Base-by-base conservation (phyloP, 2,797 vertebrate species). In the Adelosebastes latens region DNA sequence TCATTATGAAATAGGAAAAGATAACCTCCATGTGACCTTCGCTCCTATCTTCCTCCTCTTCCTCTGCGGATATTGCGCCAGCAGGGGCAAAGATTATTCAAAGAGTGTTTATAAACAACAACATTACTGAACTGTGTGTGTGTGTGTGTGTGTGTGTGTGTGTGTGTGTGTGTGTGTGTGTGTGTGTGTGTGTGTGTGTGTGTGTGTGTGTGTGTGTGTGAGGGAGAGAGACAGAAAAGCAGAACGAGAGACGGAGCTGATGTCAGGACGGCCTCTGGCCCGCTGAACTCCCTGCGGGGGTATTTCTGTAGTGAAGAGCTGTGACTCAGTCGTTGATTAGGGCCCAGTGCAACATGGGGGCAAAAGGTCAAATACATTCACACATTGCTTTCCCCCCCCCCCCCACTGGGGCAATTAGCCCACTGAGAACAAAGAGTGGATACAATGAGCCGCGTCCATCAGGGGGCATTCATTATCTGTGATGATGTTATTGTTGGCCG, bases 311-410 rank as follows among this genome's bases (percentile, higher is more conserved):
- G 90, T 90, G 79, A 91, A 84, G 86, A 78, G 70, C 81, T 80
- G 64, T 87, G 86, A 87, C 90, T 89, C 81, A 68, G 72, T 77
- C 80, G 14, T 77, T 87, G 85, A 90, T 88, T 84, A 62, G 66
- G 86, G 56, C 71, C 68, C 89, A 74, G 81, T 70, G 89, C 82
- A 85, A 81, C 85, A 61, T 13, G 39, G 86, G 86, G 85, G 58
- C 87, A 88, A 77, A 60, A 63, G 94, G 91, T 92, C 92, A 92
- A 87, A 92, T 65, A 70, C 80, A 83, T 91, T 93, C 90, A 90
- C 90, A 85, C 83, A 77, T 89, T 90, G 84, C 61, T 75, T 63
- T 61, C 71, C 79, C 55, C 4, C 49, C 4, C 46, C 49, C 53
- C 64, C 65, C 73, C 60, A 56, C 64, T 42, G 74, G 78, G 85